Evolutionary conservation across 2,797 vertebrate genomes (phyloP).

Genomic region (Cynopterus sphinx): DNA sequence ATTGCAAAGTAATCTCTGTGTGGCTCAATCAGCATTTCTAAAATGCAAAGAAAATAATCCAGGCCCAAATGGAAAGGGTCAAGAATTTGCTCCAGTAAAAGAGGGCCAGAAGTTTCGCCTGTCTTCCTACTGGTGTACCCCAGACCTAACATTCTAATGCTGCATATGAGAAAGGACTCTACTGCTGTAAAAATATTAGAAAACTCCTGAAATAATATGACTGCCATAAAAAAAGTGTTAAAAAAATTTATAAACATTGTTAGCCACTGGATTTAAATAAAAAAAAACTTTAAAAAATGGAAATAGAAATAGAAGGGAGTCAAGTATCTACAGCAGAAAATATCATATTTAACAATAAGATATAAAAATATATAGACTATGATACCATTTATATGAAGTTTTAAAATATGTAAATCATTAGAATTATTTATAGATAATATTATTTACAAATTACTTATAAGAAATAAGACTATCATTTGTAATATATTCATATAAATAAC

Average conservation of each 20-base stretch:
- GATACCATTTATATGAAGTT: neutral
- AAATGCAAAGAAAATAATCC: neutral
- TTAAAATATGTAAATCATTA: neutral
- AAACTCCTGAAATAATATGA: neutral
- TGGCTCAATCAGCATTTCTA: neutral
- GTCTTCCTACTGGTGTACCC: neutral
- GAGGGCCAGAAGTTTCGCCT: neutral
- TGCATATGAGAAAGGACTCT: neutral
- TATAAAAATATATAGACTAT: neutral
- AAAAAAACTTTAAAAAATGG: neutral
- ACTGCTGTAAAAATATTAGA: neutral
- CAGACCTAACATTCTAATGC: neutral
- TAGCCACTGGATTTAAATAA: neutral
- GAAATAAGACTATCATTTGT: neutral
- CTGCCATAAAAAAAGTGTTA: neutral
- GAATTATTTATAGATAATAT: neutral
- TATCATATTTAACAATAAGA: neutral
- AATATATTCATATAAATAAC: neutral
- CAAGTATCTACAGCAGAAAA: neutral
- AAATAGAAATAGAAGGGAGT: neutral
- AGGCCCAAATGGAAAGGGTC: neutral
- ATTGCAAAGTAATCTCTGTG: neutral
- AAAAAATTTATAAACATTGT: neutral
- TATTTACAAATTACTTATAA: neutral
- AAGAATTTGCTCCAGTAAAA: neutral